Conservation (phyloP, 2,888 invertebrate genomes). For the Yponomeuta plumbellus region DNA sequence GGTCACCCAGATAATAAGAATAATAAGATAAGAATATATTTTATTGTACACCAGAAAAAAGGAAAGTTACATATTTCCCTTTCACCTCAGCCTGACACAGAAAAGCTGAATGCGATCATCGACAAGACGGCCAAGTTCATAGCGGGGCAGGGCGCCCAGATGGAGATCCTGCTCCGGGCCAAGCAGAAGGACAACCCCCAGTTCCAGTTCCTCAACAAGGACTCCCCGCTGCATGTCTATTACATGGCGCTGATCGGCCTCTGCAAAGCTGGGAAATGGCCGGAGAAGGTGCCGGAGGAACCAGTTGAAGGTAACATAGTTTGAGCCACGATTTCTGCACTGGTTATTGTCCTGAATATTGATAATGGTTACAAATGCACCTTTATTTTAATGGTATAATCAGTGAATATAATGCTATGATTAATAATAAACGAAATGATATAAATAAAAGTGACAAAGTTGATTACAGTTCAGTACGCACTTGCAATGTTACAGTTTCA, state of each 20-base stretch:
- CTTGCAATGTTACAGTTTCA: too few species aligned
- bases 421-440: too few species aligned
- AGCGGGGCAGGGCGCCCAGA: constrained; percentile 93
- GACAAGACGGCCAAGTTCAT: constrained; percentile 96
- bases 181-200: constrained; percentile 96
- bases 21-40: background rate
- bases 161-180: constrained; percentile 98
- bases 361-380: too few species aligned
- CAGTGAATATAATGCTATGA: too few species aligned
- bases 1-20: background rate
- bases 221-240: constrained; percentile 89
- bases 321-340: too few species aligned
- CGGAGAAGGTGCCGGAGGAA: constrained; percentile 38
- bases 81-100: constrained; percentile 84
- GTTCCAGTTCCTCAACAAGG: constrained; percentile 94
- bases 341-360: too few species aligned
- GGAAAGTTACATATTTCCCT: background rate
- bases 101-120: constrained; percentile 94
- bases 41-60: too few species aligned
- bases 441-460: too few species aligned
- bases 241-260: constrained; percentile 83
- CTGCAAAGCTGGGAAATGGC: constrained; percentile 60
- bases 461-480: too few species aligned
- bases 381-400: too few species aligned
- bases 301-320: constrained; percentile 5